Evolutionary conservation across 2,888 invertebrate genomes (phyloP).

Genomic region (Thelaira solivaga): DNA sequence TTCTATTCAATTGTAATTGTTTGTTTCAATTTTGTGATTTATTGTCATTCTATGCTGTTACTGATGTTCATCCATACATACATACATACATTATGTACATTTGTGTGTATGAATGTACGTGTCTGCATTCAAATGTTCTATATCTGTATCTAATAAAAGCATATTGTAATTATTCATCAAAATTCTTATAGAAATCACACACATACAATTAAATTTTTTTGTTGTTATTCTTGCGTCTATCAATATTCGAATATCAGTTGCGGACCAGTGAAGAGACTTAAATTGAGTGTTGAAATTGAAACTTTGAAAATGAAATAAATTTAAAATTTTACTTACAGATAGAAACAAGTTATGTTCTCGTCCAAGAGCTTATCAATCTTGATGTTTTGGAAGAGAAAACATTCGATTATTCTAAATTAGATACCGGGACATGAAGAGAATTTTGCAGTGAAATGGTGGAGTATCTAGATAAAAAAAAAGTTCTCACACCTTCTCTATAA

Average conservation of each 20-base stretch:
- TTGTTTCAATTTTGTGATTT: conserved; percentile 49
- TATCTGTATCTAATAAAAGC: not conserved
- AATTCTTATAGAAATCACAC: conserved; percentile 15
- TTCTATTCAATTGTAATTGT: conserved; percentile 31
- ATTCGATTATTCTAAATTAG: too few relatives aligned
- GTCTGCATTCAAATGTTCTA: not conserved
- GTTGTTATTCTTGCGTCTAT: conserved; percentile 23
- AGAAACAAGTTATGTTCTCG: too few relatives aligned
- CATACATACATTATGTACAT: not conserved
- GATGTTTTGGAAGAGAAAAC: too few relatives aligned
- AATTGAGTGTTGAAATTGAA: too few relatives aligned
- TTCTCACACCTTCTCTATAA: too few relatives aligned
- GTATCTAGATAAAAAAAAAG: too few relatives aligned
- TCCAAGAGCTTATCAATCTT: too few relatives aligned
- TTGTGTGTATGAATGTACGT: not conserved
- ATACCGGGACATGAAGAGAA: too few relatives aligned
- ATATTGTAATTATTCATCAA: conserved; percentile 36
- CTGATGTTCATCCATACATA: not conserved
- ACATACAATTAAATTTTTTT: not conserved
- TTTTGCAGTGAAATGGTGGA: too few relatives aligned
- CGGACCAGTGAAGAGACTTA: not conserved
- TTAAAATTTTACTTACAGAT: too few relatives aligned
- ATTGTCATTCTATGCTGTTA: conserved; percentile 43
- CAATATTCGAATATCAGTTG: not conserved
- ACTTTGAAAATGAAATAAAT: too few relatives aligned